A percentile compares a stretch with the other conserved stretches of the same genome.
Evolutionary conservation across 2,888 invertebrate species (phyloP).

Genomic region (Cactoblastis cactorum): DNA sequence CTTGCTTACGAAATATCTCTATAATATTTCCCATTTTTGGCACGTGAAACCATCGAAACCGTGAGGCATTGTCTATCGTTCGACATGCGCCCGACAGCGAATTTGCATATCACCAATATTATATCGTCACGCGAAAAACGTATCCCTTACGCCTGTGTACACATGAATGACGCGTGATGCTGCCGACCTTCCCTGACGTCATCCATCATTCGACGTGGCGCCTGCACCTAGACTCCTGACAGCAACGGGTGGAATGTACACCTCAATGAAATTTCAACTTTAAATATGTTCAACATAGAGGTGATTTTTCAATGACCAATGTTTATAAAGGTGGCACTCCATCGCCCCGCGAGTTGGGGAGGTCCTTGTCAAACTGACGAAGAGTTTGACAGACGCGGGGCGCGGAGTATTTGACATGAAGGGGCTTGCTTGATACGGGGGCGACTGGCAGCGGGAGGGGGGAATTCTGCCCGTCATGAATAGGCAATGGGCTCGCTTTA

Average conservation of each 20-base stretch:
- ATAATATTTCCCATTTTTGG: slow-evolving; percentile 9
- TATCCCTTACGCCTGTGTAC: slow-evolving; percentile 79
- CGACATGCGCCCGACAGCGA: slow-evolving; percentile 57
- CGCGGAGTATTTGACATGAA: slow-evolving; percentile 79
- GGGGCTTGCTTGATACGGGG: slow-evolving; percentile 79
- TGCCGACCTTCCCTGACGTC: slow-evolving; percentile 78
- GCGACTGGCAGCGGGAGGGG: slow-evolving; percentile 61
- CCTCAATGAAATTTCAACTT: slow-evolving; percentile 28
- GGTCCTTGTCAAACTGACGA: slow-evolving; percentile 79
- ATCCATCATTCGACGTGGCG: slow-evolving; percentile 79
- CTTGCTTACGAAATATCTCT: background rate
- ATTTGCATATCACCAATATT: slow-evolving; percentile 79
- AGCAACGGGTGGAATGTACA: slow-evolving; percentile 46
- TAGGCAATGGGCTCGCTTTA: slow-evolving; percentile 78
- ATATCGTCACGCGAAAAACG: slow-evolving; percentile 79
- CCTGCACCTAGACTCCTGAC: slow-evolving; percentile 77
- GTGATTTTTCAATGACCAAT: slow-evolving; percentile 22
- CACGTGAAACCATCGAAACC: slow-evolving; percentile 5
- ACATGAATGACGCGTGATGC: slow-evolving; percentile 80
- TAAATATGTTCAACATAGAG: slow-evolving; percentile 23
- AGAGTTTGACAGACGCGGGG: slow-evolving; percentile 80
- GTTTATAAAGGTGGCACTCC: slow-evolving; percentile 60
- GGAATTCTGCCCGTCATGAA: slow-evolving; percentile 78
- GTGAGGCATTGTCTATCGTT: slow-evolving; percentile 32
- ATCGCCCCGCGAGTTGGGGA: slow-evolving; percentile 71